These are phyloP conservation scores for Vireo griseus DNA, from an alignment of 2,797 vertebrate species.

Conservation along the genomic window DNA sequence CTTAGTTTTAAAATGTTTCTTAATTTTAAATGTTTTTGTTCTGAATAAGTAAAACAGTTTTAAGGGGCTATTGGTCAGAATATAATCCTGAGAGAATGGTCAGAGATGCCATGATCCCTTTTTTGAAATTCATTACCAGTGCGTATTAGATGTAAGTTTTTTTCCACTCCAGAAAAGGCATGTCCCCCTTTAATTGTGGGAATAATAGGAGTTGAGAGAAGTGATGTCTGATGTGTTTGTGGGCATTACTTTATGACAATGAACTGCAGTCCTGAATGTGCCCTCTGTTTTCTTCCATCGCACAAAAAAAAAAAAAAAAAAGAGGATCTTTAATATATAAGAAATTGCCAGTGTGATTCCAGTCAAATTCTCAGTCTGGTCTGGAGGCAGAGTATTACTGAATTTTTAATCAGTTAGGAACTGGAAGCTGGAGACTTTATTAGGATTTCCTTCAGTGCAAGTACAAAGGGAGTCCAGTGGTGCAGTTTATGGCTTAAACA, in stretches of 20 bases:
- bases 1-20: neutral
- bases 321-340: neutral
- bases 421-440: neutral
- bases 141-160: rapidly evolving
- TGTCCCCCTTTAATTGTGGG: neutral
- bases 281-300: neutral
- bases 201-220: neutral
- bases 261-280: neutral
- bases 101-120: neutral
- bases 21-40: neutral
- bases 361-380: neutral
- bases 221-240: neutral
- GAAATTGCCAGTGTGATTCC: neutral
- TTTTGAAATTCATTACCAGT: neutral
- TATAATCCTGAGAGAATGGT: neutral
- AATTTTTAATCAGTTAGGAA: neutral
- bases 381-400: neutral
- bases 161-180: neutral
- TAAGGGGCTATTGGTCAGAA: neutral
- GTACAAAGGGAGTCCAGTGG: neutral
- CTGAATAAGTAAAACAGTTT: neutral
- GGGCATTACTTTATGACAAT: neutral
- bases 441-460: neutral
- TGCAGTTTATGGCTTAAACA: neutral
- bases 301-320: too few species aligned